Conservation (phyloP, 2,113 vertebrate genomes). For the Gallinago undulata region DNA sequence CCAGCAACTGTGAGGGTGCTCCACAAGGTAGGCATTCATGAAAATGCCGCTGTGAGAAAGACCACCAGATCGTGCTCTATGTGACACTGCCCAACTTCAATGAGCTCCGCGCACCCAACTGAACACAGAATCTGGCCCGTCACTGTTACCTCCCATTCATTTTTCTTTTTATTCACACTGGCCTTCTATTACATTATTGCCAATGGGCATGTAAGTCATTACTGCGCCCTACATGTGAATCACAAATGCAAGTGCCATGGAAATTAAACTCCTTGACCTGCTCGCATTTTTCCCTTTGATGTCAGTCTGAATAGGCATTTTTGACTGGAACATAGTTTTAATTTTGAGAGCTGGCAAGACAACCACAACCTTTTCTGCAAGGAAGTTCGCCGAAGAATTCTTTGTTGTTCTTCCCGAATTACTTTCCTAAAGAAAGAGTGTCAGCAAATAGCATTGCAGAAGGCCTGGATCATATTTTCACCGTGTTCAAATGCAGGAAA, state of each 20-base stretch:
- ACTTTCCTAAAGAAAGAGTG: background rate
- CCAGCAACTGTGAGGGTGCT: background rate
- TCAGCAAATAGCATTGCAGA: background rate
- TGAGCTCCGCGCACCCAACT: background rate
- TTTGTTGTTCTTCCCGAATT: background rate
- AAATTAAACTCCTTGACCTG: slow-evolving; percentile 74
- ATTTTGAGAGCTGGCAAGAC: slow-evolving; percentile 50
- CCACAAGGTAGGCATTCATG: background rate
- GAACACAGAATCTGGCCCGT: background rate
- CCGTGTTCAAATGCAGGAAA: background rate
- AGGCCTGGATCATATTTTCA: background rate
- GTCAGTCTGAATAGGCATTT: slow-evolving; percentile 67
- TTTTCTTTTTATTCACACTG: slow-evolving; percentile 36
- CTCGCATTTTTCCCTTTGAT: slow-evolving; percentile 60
- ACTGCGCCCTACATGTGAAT: slow-evolving; percentile 41
- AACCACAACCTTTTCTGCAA: slow-evolving; percentile 25
- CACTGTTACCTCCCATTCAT: background rate
- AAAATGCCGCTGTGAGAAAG: background rate
- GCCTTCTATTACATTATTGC: slow-evolving; percentile 45
- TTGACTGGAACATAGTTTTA: slow-evolving; percentile 60
- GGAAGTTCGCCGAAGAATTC: background rate
- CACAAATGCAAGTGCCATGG: slow-evolving; percentile 62
- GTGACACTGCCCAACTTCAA: slow-evolving; percentile 3
- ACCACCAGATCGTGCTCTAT: background rate
- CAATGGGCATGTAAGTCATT: slow-evolving; percentile 69